A percentile compares a stretch with the other conserved stretches of the same genome.
phyloP scores from a whole-genome alignment of 2,888 invertebrate genomes.

The Aromia moschata region DNA sequence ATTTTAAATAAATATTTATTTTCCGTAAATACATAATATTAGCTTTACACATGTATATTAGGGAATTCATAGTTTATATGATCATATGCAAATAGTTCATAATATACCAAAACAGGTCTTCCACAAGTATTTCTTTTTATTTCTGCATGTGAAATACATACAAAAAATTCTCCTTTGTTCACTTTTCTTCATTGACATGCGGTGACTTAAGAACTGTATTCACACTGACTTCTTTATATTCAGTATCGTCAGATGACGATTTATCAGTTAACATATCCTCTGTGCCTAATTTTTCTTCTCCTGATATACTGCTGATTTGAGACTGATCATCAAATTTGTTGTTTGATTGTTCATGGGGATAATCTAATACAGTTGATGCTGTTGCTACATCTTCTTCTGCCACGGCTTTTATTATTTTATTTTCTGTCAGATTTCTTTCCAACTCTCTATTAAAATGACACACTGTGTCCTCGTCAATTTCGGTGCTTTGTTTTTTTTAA shows the following conservation, averaged over 20 bases:
- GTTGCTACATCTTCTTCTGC: conserved; percentile 26
- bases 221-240: conserved; percentile 44
- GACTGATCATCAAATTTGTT: not conserved
- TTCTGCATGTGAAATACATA: no score
- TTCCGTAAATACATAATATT: no score
- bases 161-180: no score
- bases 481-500: conserved; percentile 51
- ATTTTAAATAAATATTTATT: no score
- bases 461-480: conserved; percentile 53
- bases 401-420: conserved; percentile 35
- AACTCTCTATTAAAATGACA: conserved; percentile 48
- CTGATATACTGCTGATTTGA: not conserved
- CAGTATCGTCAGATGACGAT: conserved; percentile 50
- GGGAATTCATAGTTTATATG: no score
- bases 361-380: not conserved
- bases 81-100: no score
- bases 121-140: no score
- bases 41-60: no score
- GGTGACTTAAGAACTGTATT: conserved; percentile 47
- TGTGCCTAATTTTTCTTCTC: not conserved
- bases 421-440: conserved; percentile 36
- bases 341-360: no score
- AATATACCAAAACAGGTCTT: no score
- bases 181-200: not conserved
- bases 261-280: conserved; percentile 37